Base-by-base conservation (phyloP, 1,140 invertebrate species). In the Caenorhabditis briggsae region DNA sequence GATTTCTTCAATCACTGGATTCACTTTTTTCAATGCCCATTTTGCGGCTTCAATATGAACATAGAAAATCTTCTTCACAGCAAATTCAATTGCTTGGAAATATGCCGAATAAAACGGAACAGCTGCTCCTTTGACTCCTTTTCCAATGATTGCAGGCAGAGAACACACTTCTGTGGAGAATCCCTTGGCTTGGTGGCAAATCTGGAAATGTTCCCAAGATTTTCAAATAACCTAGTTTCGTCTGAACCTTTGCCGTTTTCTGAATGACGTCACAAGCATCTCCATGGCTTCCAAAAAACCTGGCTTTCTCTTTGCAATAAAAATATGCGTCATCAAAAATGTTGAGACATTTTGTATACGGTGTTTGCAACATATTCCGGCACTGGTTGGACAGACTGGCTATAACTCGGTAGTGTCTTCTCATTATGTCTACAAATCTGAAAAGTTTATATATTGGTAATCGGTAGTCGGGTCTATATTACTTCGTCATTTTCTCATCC, bases 401-500 rank as follows among this genome's bases (percentile, higher is more conserved):
- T 25, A 85, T 64, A 6, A 70, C 61, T 53, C 46, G 23, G 48
- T 53, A 85, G 16, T 53, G 55, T 33, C 65, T 23, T 14, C 84
- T 46, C 50, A 85, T 74, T 2, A 85, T 78, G 14, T 85, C 84
- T 14, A 85, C 84, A 70, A 85, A 64, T 56, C 84, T 58, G 64
- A 83, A 82, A 20, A 18, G 11, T n/a, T 16, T 16, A 3, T 9
- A 56, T 48, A 25, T 55, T 6, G 25, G 41, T 58, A n/a, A 41
- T n/a, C 9, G 18, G 11, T 16, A 55, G 8, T 7, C 41, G 6
- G 33, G 11, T n/a, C 7, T 25, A 8, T 3, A 7, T 12, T 20
- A 83, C 82, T 61, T 83, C 58, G 84, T 85, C 61, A 85, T 65
- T 78, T 74, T 85, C 33, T 64, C 48, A 61, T 85, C 84, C 64